Evolutionary conservation across 2,888 invertebrate species (phyloP).

Genomic region (Xylophagus ater): DNA sequence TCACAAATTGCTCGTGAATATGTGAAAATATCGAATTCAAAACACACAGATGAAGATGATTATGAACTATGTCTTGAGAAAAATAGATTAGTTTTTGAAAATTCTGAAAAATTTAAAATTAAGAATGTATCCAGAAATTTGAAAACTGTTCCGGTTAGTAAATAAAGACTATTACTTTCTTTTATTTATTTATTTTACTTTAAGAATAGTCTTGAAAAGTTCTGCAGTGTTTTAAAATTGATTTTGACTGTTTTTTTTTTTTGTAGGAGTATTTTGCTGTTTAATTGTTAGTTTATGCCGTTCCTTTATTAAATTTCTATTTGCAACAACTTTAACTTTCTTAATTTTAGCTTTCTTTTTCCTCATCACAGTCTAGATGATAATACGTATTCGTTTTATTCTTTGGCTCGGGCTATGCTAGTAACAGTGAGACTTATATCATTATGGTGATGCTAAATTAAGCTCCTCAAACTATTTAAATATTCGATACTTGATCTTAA

Average conservation of each 20-base stretch:
- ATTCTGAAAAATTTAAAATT: neutral
- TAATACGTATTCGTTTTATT: too few relatives aligned
- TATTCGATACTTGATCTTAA: too few relatives aligned
- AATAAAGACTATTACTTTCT: slow-evolving; percentile 8
- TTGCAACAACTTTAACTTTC: too few relatives aligned
- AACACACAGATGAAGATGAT: neutral
- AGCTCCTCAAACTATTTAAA: too few relatives aligned
- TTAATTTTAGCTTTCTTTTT: too few relatives aligned
- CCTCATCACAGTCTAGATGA: too few relatives aligned
- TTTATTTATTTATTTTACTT: slow-evolving; percentile 1
- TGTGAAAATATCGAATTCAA: slow-evolving; percentile 12
- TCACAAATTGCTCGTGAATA: slow-evolving; percentile 64
- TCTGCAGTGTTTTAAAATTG: neutral
- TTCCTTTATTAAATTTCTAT: neutral
- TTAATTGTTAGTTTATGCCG: neutral
- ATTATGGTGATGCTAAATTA: too few relatives aligned
- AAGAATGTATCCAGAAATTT: neutral
- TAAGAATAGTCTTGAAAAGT: too few relatives aligned
- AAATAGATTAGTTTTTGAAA: too few relatives aligned
- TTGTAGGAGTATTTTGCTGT: neutral
- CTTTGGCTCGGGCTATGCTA: too few relatives aligned
- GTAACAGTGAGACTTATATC: too few relatives aligned
- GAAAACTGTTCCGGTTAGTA: slow-evolving; percentile 16
- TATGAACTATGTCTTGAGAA: too few relatives aligned
- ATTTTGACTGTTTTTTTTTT: neutral